Conservation (phyloP, 2,797 vertebrate genomes). For the Leptoclinus maculatus region DNA sequence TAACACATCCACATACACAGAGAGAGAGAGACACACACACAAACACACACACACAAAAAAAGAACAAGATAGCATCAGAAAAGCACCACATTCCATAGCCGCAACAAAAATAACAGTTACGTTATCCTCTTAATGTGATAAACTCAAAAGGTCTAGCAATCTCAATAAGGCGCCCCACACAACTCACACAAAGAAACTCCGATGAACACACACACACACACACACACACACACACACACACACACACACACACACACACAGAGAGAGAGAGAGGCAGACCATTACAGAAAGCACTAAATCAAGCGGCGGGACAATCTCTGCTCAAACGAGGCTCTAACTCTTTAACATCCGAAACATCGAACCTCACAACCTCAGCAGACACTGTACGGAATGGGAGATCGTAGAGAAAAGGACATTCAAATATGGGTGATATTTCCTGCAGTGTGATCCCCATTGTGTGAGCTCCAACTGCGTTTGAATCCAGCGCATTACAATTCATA, state of each 20-base stretch:
- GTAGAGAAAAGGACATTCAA: background rate
- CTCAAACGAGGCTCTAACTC: conserved; percentile 45
- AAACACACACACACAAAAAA: background rate
- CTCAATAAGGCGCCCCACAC: background rate
- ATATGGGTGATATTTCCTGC: conserved; percentile 32
- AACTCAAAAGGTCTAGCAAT: background rate
- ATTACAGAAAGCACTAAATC: conserved; percentile 45
- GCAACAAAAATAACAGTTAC: background rate
- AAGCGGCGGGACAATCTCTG: conserved; percentile 43
- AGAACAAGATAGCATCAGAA: background rate
- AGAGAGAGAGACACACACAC: background rate
- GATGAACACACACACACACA: conserved; percentile 12
- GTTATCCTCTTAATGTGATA: background rate
- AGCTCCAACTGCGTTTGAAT: conserved; percentile 55
- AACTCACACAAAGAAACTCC: conserved; percentile 53
- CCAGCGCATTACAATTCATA: conserved; percentile 48
- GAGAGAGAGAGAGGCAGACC: background rate
- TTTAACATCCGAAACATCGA: background rate
- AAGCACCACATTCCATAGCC: background rate
- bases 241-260: too few relatives aligned
- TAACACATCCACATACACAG: conserved; percentile 19
- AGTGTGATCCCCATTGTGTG: conserved; percentile 46
- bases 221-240: too few relatives aligned
- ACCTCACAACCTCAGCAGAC: background rate
- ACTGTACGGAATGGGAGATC: fast-evolving